A percentile compares a stretch with the other conserved stretches of the same genome.
These are phyloP conservation scores for Onychomys torridus DNA, from an alignment of 2,797 vertebrate species.

Conservation along the genomic window DNA sequence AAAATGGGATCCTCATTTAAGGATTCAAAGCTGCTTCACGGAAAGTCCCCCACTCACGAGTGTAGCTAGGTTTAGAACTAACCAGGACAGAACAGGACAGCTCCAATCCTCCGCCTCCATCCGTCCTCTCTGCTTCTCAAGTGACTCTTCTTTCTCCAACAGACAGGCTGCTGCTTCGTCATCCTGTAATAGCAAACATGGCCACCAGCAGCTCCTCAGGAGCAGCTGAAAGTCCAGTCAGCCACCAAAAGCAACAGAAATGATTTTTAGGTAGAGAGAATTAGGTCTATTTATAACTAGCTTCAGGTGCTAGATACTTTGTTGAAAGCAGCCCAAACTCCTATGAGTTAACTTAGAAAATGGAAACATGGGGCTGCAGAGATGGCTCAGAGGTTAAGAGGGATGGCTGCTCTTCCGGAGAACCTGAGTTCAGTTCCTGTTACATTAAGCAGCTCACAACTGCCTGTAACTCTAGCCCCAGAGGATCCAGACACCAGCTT, in stretches of 20 bases:
- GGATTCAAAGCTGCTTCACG: neutral
- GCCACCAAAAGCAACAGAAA: neutral
- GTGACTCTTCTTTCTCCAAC: neutral
- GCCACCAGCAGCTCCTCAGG: neutral
- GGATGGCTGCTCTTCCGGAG: neutral
- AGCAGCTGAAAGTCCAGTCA: neutral
- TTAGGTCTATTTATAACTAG: neutral
- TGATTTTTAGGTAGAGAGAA: neutral
- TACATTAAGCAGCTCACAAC: neutral
- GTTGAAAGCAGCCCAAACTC: neutral
- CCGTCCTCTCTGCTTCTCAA: neutral
- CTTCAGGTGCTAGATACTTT: neutral
- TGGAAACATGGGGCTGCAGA: neutral
- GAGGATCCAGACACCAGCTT: neutral
- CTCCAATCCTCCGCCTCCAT: neutral
- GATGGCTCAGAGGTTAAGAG: neutral
- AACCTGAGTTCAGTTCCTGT: neutral
- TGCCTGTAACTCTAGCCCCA: neutral
- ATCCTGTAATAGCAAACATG: neutral
- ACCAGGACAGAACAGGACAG: neutral
- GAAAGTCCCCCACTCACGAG: neutral
- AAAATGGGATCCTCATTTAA: neutral
- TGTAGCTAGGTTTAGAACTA: neutral
- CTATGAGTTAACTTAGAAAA: constrained; percentile 17
- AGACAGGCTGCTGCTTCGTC: neutral